Percentiles rank a stretch among this genome's conserved stretches.
Evolutionary conservation across 1,140 invertebrate species (phyloP).

Genomic region (Condylostylus longicornis): DNA sequence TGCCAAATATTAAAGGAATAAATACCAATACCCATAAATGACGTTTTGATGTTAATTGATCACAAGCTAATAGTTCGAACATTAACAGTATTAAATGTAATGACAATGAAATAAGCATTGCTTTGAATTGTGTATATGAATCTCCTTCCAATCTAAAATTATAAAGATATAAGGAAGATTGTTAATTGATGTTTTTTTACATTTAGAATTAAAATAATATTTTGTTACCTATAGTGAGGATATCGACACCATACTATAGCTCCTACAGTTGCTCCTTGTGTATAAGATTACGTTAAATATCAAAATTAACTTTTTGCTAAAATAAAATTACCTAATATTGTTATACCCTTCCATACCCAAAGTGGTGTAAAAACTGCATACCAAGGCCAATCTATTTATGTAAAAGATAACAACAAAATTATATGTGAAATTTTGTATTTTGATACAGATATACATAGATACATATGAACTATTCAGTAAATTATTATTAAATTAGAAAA

Average conservation of each 20-base stretch:
- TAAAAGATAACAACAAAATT: not conserved
- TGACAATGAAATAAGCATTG: slow-evolving; percentile 88
- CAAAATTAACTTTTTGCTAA: no score
- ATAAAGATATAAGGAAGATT: no score
- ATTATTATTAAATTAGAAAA: no score
- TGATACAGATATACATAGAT: no score
- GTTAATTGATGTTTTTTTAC: no score
- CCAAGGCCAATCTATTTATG: slow-evolving; percentile 62
- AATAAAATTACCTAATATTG: slow-evolving; percentile 73
- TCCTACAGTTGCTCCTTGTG: slow-evolving; percentile 75
- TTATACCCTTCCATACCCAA: slow-evolving; percentile 92
- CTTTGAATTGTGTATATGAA: slow-evolving; percentile 91
- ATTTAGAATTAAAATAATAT: slow-evolving; percentile 1
- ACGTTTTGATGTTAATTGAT: slow-evolving; percentile 78
- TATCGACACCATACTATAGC: slow-evolving; percentile 90
- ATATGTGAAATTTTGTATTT: not conserved
- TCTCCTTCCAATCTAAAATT: slow-evolving; percentile 74
- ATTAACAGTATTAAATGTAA: slow-evolving; percentile 86
- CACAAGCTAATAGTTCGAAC: slow-evolving; percentile 92
- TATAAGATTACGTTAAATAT: no score
- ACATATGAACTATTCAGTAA: no score
- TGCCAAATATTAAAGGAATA: slow-evolving; percentile 90
- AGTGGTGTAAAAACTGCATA: slow-evolving; percentile 89
- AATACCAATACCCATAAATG: slow-evolving; percentile 93
- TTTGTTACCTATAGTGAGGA: slow-evolving; percentile 71